Evolutionary conservation across 2,113 vertebrate species (phyloP).

Genomic region (Atractosteus spatula): DNA sequence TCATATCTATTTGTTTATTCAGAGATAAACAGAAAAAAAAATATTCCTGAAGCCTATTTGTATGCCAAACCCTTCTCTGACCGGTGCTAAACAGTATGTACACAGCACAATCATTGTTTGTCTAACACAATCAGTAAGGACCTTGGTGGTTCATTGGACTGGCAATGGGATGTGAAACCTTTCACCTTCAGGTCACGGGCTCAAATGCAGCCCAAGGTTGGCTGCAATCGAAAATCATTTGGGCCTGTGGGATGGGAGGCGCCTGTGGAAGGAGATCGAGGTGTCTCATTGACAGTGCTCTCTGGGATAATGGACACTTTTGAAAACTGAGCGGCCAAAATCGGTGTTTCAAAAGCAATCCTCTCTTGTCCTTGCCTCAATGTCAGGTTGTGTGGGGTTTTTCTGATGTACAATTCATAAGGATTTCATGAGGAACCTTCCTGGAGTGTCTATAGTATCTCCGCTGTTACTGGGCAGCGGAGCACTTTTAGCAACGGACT

Average conservation of each 20-base stretch:
- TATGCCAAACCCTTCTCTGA: conserved; percentile 31
- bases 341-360: too few relatives aligned
- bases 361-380: too few relatives aligned
- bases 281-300: conserved; percentile 38
- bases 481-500: too few relatives aligned
- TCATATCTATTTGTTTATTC: too few relatives aligned
- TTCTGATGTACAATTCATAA: too few relatives aligned
- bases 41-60: conserved; percentile 40
- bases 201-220: conserved; percentile 59
- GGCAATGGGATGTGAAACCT: conserved; percentile 33
- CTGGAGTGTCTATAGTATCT: too few relatives aligned
- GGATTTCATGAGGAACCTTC: too few relatives aligned
- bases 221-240: conserved; percentile 50
- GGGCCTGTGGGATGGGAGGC: conserved; percentile 6
- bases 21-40: conserved; percentile 38
- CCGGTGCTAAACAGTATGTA: conserved; percentile 22
- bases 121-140: conserved; percentile 30
- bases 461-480: too few relatives aligned
- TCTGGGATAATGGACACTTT: conserved; percentile 22
- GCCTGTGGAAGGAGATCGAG: background rate
- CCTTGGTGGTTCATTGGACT: conserved; percentile 28
- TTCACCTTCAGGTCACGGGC: conserved; percentile 34
- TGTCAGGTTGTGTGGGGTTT: too few relatives aligned
- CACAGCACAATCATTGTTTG: background rate
- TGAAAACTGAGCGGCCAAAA: conserved; percentile 14